Evolutionary conservation across 2,888 invertebrate species (phyloP).

Genomic region (Protonemura montana): DNA sequence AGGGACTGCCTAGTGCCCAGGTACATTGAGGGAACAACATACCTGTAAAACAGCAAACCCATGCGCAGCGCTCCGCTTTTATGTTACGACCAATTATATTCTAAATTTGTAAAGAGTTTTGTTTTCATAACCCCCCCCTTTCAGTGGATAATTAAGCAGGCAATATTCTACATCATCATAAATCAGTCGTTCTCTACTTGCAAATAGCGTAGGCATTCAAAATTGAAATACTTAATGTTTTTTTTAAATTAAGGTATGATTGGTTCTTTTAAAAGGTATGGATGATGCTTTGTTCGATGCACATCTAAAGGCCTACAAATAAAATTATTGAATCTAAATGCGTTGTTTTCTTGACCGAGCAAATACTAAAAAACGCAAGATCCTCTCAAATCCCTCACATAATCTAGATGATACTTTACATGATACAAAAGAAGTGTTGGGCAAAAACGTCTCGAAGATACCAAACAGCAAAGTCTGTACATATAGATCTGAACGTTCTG

Average conservation of each 20-base stretch:
- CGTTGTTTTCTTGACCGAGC: too few relatives aligned
- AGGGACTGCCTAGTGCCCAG: background rate
- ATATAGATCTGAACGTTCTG: too few relatives aligned
- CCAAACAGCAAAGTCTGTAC: too few relatives aligned
- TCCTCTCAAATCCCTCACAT: too few relatives aligned
- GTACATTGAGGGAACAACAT: background rate
- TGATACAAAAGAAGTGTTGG: too few relatives aligned
- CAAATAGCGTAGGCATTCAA: background rate
- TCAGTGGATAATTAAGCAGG: background rate
- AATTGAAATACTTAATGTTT: background rate
- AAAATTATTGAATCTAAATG: too few relatives aligned
- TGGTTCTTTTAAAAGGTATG: too few relatives aligned
- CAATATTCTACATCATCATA: background rate
- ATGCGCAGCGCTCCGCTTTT: background rate
- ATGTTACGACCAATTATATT: constrained; percentile 5
- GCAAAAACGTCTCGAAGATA: too few relatives aligned
- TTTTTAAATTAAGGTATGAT: background rate
- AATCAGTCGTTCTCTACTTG: background rate
- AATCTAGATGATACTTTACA: too few relatives aligned
- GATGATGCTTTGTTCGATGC: background rate
- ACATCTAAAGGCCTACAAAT: background rate
- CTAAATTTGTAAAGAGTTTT: constrained; percentile 12
- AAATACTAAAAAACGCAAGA: too few relatives aligned
- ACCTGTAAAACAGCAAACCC: background rate
- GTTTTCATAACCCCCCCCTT: background rate